A percentile compares a stretch with the other conserved stretches of the same genome.
Evolutionary conservation across 2,888 invertebrate species (phyloP).

Genomic region (Pteria penguin): DNA sequence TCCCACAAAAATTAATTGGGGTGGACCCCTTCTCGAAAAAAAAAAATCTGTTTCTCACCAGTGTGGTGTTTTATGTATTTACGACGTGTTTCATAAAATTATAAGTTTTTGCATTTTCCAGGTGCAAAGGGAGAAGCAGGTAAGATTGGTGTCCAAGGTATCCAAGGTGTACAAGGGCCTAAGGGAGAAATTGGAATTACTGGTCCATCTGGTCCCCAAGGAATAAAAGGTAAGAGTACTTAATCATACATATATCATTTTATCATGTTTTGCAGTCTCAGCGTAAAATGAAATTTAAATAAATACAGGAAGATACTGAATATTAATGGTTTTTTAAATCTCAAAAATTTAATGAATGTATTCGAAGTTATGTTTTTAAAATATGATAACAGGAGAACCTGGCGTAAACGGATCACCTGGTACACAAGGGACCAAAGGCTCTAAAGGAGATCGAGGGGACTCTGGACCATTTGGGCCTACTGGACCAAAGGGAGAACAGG

Average conservation of each 20-base stretch:
- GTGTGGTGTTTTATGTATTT: too few species aligned
- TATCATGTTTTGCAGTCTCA: too few species aligned
- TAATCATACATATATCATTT: too few species aligned
- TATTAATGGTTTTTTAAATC: too few species aligned
- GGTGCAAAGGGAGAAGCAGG: slow-evolving; percentile 2
- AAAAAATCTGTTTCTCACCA: too few species aligned
- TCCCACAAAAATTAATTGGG: too few species aligned
- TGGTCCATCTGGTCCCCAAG: not conserved
- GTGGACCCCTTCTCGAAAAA: too few species aligned
- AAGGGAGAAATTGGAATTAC: not conserved
- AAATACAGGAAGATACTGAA: too few species aligned
- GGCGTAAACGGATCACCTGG: not conserved
- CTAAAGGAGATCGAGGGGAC: slow-evolving; percentile 1
- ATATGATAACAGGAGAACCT: not conserved
- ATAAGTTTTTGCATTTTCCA: not conserved
- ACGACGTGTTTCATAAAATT: too few species aligned
- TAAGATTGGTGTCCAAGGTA: not conserved
- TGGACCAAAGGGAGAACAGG: slow-evolving; percentile 4
- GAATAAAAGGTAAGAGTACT: not conserved
- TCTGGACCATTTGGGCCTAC: not conserved
- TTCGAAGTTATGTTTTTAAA: too few species aligned
- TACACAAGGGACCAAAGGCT: not conserved
- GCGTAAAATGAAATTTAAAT: too few species aligned
- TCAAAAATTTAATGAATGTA: too few species aligned
- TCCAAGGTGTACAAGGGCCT: not conserved